These are phyloP conservation scores for Drosophila paulistorum DNA, from an alignment of 1,140 invertebrate genomes.

Conservation along the genomic window DNA sequence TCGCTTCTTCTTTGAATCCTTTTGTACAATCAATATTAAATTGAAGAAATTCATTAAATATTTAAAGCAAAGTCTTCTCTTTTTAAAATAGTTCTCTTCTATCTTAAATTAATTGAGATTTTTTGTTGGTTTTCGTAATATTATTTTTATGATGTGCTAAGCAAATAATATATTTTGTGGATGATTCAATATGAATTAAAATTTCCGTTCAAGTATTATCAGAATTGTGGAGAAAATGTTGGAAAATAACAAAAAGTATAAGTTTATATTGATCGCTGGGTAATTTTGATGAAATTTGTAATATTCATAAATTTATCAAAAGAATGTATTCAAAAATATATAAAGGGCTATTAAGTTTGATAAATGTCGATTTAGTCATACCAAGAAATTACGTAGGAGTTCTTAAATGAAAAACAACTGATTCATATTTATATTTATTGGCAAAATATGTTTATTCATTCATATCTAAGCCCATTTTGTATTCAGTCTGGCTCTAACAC, in stretches of 20 bases:
- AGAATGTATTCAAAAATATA: too few species aligned
- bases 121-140: too few species aligned
- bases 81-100: too few species aligned
- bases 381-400: neutral
- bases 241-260: too few species aligned
- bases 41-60: too few species aligned
- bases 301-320: too few species aligned
- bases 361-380: neutral
- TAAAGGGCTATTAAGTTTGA: neutral
- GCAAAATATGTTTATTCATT: constrained; percentile 3
- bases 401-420: neutral
- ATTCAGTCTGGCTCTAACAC: constrained; percentile 46
- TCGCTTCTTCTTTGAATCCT: neutral
- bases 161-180: neutral
- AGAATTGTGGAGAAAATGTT: neutral
- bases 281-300: too few species aligned
- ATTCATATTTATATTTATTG: neutral
- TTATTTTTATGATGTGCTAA: too few species aligned
- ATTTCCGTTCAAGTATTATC: neutral
- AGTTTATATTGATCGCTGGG: too few species aligned
- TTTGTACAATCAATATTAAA: neutral
- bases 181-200: neutral
- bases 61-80: too few species aligned
- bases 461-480: constrained; percentile 27
- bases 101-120: too few species aligned